Conservation (phyloP, 2,113 vertebrate genomes). For the Phrynosoma blainvillii region DNA sequence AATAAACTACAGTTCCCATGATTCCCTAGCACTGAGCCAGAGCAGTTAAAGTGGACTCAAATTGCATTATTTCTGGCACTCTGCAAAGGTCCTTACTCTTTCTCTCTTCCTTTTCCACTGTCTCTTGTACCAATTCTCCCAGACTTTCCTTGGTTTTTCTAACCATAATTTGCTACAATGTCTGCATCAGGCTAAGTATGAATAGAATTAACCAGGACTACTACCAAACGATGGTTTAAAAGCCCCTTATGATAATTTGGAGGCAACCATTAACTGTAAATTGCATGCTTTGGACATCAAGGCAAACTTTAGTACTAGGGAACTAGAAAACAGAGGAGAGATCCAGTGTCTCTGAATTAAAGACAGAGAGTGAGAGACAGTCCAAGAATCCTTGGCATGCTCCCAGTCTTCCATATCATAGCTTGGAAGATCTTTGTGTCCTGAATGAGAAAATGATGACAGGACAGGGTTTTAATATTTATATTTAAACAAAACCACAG, state of each 20-base stretch:
- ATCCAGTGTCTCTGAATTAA: background rate
- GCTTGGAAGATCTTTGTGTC: background rate
- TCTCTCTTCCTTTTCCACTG: background rate
- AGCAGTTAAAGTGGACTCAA: too few species aligned
- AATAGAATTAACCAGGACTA: background rate
- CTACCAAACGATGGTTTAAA: background rate
- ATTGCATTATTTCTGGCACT: too few species aligned
- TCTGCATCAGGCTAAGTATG: background rate
- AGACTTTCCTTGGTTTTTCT: background rate
- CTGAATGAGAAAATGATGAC: background rate
- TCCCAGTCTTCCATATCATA: background rate
- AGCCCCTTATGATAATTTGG: background rate
- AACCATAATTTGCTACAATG: background rate
- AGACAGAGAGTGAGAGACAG: background rate
- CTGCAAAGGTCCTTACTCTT: too few species aligned
- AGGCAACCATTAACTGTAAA: background rate
- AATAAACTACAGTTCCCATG: too few species aligned
- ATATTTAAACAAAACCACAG: background rate
- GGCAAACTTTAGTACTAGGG: background rate
- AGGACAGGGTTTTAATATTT: conserved; percentile 4
- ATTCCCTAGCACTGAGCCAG: too few species aligned
- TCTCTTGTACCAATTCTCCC: background rate
- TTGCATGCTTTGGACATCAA: background rate
- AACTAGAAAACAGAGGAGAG: background rate
- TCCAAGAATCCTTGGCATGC: background rate